These are phyloP conservation scores for Ranitomeya imitator DNA, from an alignment of 2,113 vertebrate genomes.

Conservation along the genomic window DNA sequence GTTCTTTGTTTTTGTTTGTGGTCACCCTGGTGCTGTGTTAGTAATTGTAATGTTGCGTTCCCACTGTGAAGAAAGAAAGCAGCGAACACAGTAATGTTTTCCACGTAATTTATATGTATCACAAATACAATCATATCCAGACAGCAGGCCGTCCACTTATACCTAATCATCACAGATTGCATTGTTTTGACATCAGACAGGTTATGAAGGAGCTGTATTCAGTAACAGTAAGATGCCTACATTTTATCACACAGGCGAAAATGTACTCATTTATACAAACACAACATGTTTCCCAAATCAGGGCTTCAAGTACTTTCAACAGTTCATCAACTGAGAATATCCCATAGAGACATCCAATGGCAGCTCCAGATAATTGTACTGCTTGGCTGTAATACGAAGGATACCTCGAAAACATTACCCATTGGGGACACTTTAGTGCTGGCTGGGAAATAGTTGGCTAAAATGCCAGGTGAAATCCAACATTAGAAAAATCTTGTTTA, in stretches of 20 bases:
- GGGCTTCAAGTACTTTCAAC: not conserved
- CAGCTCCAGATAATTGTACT: no score
- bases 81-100: not conserved
- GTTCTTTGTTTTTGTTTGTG: slow-evolving; percentile 1
- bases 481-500: no score
- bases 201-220: not conserved
- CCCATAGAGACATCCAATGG: no score
- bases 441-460: no score
- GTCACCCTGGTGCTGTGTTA: not conserved
- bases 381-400: no score
- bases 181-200: not conserved
- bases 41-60: not conserved
- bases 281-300: not conserved
- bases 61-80: slow-evolving; percentile 1
- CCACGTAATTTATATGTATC: not conserved
- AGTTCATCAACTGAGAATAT: no score
- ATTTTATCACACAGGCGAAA: not conserved
- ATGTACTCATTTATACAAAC: not conserved
- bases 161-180: not conserved
- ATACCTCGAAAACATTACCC: no score
- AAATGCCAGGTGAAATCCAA: no score
- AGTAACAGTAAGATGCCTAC: not conserved
- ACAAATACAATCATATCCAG: slow-evolving; percentile 9
- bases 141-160: slow-evolving; percentile 1
- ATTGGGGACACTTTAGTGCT: no score